phyloP scores from a whole-genome alignment of 2,888 invertebrate genomes.

The Acrocyrtus sp. region DNA sequence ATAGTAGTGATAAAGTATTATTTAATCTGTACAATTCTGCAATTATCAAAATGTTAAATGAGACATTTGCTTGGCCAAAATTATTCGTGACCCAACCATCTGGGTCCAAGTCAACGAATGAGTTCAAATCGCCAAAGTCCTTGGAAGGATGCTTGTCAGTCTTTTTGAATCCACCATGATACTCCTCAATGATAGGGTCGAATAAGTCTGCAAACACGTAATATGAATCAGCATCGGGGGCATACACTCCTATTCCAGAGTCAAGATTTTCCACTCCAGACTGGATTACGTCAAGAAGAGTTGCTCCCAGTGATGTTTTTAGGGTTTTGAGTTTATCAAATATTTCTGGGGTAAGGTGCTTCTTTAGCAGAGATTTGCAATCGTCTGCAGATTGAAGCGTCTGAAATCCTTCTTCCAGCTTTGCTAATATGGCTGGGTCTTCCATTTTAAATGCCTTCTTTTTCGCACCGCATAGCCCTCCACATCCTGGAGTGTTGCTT shows the following conservation, averaged over 20 bases:
- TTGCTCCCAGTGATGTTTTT: conserved; percentile 91
- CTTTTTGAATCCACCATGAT: conserved; percentile 95
- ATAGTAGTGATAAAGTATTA: too few species aligned
- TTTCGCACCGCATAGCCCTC: background rate
- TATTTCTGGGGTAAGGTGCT: conserved; percentile 76
- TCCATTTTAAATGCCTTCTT: background rate
- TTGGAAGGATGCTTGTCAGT: conserved; percentile 92
- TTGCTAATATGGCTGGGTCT: background rate
- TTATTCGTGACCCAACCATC: too few species aligned
- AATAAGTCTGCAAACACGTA: conserved; percentile 91
- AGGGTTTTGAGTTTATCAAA: conserved; percentile 92
- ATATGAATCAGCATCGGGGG: conserved; percentile 97
- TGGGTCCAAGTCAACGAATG: conserved; percentile 93
- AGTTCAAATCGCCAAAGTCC: conserved; percentile 93
- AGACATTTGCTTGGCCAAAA: too few species aligned
- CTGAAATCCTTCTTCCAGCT: background rate
- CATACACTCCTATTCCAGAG: conserved; percentile 96
- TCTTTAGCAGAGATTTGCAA: conserved; percentile 84
- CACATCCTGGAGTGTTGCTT: too few species aligned
- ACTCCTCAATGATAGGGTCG: conserved; percentile 97
- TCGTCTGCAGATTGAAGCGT: background rate
- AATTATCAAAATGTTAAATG: too few species aligned
- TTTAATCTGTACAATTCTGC: conserved; percentile 62
- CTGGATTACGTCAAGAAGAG: conserved; percentile 92
- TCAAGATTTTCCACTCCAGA: conserved; percentile 95